Evolutionary conservation across 2,113 vertebrate genomes (phyloP).

Genomic region (Atractosteus spatula): DNA sequence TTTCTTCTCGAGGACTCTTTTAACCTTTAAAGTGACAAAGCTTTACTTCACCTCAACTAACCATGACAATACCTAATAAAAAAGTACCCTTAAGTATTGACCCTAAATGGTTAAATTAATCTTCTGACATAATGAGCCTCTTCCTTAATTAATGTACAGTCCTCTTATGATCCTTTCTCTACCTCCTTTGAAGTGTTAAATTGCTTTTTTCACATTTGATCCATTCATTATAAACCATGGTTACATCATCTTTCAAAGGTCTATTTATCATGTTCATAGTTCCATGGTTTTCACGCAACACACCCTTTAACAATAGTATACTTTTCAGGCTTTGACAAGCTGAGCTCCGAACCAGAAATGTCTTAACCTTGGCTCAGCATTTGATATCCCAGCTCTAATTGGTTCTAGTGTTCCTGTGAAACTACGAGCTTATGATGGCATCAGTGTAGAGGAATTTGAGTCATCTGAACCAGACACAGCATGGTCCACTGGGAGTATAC

Average conservation of each 20-base stretch:
- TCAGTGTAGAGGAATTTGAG: slow-evolving; percentile 23
- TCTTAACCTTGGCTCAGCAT: slow-evolving; percentile 8
- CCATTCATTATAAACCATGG: too few species aligned
- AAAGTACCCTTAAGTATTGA: background rate
- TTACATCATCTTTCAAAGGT: too few species aligned
- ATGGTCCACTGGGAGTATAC: slow-evolving; percentile 16
- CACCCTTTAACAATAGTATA: too few species aligned
- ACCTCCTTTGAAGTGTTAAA: slow-evolving; percentile 2
- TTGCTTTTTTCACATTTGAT: background rate
- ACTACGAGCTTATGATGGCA: slow-evolving; percentile 13
- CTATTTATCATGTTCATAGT: too few species aligned
- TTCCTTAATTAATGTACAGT: background rate
- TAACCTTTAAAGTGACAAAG: too few species aligned
- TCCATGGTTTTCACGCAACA: too few species aligned
- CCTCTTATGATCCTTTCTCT: background rate
- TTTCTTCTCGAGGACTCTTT: too few species aligned
- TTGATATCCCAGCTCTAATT: slow-evolving; percentile 22
- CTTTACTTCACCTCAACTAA: too few species aligned
- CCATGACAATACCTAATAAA: too few species aligned
- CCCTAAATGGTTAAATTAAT: background rate
- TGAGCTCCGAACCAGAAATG: background rate
- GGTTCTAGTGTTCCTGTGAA: slow-evolving; percentile 16
- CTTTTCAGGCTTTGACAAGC: too few species aligned
- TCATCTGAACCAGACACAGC: slow-evolving; percentile 30
- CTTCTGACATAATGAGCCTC: background rate